A percentile compares a stretch with the other conserved stretches of the same genome.
phyloP scores from a whole-genome alignment of 2,888 invertebrate species.

The Protodeltote pygarga region DNA sequence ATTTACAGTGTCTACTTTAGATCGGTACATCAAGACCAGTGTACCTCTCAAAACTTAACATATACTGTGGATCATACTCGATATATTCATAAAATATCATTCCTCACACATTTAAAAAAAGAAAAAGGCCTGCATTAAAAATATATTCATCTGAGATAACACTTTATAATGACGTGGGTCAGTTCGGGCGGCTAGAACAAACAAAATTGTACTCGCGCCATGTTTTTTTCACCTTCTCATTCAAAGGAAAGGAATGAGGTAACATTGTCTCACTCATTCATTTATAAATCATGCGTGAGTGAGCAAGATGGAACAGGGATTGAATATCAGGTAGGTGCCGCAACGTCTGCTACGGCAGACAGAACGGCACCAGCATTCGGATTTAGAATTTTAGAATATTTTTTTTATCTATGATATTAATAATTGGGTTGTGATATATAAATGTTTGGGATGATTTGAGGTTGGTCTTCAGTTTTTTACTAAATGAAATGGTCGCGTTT shows the following conservation, averaged over 20 bases:
- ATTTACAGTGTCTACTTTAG: no score
- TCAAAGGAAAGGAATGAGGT: conserved; percentile 54
- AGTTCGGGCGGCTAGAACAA: conserved; percentile 85
- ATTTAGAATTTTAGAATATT: conserved; percentile 59
- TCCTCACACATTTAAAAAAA: conserved; percentile 76
- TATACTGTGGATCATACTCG: conserved; percentile 72
- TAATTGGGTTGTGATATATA: conserved; percentile 36
- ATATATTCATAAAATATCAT: conserved; percentile 84
- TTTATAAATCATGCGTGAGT: conserved; percentile 2
- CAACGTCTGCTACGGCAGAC: conserved; percentile 78
- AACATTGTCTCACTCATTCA: conserved; percentile 38
- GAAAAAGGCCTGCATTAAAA: conserved; percentile 72
- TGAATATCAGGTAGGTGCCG: conserved; percentile 80
- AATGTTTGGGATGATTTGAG: conserved; percentile 5
- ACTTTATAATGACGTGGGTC: conserved; percentile 85
- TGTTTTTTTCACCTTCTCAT: conserved; percentile 60
- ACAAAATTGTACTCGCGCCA: conserved; percentile 67
- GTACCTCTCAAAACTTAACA: conserved; percentile 30
- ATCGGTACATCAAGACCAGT: background rate
- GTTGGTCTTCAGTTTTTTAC: conserved; percentile 7
- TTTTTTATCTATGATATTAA: conserved; percentile 53
- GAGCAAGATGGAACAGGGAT: conserved; percentile 66
- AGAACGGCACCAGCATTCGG: conserved; percentile 74
- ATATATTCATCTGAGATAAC: conserved; percentile 84
- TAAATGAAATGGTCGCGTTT: no score